Base-by-base conservation (phyloP, 1,140 invertebrate species). In the Notospermus geniculatus region DNA sequence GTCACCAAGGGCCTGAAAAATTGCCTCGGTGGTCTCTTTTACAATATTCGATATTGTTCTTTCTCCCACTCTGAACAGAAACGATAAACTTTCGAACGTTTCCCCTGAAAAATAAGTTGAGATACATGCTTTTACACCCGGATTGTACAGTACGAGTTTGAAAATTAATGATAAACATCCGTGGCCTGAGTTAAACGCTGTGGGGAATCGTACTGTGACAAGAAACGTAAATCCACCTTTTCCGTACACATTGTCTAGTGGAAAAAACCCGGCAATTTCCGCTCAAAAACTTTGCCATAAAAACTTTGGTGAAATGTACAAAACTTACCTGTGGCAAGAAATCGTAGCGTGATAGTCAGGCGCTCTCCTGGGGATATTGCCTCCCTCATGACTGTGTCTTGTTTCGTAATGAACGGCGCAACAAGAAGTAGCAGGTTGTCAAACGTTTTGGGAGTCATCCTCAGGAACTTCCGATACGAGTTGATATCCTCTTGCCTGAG, bases 1-100 rank as follows among this genome's bases (percentile, higher is more conserved):
- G n/a, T 54, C 50, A 28, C 46, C 43, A 28, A 60, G 22, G 15
- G 55, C 59, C 28, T 23, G 39, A 27, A 54, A 54, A 27, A 60
- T 60, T 2, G 59, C 50, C 17, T 60, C 27, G 23, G 52, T 54
- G n/a, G 59, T 54, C 30, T 60, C 59, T 19, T 50, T 19, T 43
- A 60, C 30, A 39, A 60, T 60, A 13, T 19, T n/a, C 1, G 27
- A 36, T 2, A 60, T 25, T 15, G 58, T 53, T 28, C 13, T 13
- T 7, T 32, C 39, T n/a, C 46, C 30, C 22, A 60, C 27, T 22
- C 58, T 52, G 30, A 53, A 53, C 27, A 53, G 28, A 43, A 53
- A 60, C 39, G 22, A 15, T 19, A 60, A 19, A 2, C 52, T 41
- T 28, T 60, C 22, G 32, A 43, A 60, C 13, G 30, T 60, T 17